Evolutionary conservation across 2,113 vertebrate genomes (phyloP).

Genomic region (Etheostoma cragini): DNA sequence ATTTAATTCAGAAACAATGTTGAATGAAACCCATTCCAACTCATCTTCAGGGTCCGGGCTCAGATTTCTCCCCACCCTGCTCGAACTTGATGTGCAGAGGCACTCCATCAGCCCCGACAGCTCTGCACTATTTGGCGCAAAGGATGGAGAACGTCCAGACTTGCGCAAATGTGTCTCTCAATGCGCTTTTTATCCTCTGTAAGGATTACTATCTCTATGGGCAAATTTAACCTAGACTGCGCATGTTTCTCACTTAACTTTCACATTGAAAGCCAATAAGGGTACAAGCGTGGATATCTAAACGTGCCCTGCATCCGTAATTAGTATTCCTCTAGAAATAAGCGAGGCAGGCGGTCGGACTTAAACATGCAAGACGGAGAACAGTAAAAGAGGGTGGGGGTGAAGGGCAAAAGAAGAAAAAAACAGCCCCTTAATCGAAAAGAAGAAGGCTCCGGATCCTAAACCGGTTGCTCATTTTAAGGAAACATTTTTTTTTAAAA

Average conservation of each 20-base stretch:
- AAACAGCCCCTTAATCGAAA: neutral
- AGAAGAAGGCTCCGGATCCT: neutral
- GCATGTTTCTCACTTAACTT: slow-evolving; percentile 67
- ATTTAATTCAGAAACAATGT: neutral
- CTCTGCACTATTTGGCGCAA: slow-evolving; percentile 56
- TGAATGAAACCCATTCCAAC: slow-evolving; percentile 21
- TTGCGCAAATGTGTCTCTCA: slow-evolving; percentile 48
- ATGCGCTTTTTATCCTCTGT: slow-evolving; percentile 23
- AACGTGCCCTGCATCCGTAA: slow-evolving; percentile 76
- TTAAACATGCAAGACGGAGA: slow-evolving; percentile 10
- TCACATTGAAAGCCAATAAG: slow-evolving; percentile 50
- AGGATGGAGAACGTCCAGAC: slow-evolving; percentile 37
- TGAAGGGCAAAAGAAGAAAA: neutral
- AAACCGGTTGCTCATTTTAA: slow-evolving; percentile 1
- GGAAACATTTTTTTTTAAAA: neutral
- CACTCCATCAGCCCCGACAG: slow-evolving; percentile 6
- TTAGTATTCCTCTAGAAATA: slow-evolving; percentile 43
- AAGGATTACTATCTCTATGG: slow-evolving; percentile 21
- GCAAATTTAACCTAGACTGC: slow-evolving; percentile 10
- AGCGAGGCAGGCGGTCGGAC: slow-evolving; percentile 27
- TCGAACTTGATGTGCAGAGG: slow-evolving; percentile 29
- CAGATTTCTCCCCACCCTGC: neutral
- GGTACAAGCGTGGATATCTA: slow-evolving; percentile 46
- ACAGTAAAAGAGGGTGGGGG: neutral
- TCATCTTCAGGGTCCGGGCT: neutral